Conservation (phyloP, 2,113 vertebrate genomes). For the Myiozetetes cayanensis region DNA sequence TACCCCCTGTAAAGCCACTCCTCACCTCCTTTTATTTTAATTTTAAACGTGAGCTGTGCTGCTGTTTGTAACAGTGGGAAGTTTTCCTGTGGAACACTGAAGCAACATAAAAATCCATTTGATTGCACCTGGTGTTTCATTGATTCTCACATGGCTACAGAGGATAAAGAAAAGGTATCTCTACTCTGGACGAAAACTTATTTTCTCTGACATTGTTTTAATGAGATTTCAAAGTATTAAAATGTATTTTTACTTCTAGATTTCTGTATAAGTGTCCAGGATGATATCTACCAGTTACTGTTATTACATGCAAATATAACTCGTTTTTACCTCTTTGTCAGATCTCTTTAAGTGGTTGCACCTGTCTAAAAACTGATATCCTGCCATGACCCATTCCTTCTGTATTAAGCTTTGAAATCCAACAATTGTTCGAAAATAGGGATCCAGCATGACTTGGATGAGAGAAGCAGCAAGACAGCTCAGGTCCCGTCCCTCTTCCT, state of each 20-base stretch:
- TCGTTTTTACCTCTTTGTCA: constrained; percentile 84
- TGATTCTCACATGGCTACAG: background rate
- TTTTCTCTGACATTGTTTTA: background rate
- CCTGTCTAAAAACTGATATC: constrained; percentile 92
- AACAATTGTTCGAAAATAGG: constrained; percentile 87
- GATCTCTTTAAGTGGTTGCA: constrained; percentile 96
- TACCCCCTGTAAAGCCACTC: background rate
- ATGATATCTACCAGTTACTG: background rate
- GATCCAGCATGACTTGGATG: constrained; percentile 94
- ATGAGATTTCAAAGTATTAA: background rate
- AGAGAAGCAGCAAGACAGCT: constrained; percentile 89
- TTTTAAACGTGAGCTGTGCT: background rate
- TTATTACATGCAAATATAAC: background rate
- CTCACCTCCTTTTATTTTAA: background rate
- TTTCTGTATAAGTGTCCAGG: background rate
- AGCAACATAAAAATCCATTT: background rate
- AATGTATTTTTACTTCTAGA: background rate
- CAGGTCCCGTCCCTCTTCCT: constrained; percentile 94
- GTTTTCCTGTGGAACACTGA: background rate
- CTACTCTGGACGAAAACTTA: background rate
- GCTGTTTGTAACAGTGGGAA: background rate
- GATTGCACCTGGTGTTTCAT: background rate
- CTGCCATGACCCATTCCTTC: constrained; percentile 99
- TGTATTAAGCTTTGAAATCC: constrained; percentile 97
- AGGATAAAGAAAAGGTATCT: background rate